Evolutionary conservation across 2,797 vertebrate species (phyloP).

Genomic region (Ctenosaura bakeri): DNA sequence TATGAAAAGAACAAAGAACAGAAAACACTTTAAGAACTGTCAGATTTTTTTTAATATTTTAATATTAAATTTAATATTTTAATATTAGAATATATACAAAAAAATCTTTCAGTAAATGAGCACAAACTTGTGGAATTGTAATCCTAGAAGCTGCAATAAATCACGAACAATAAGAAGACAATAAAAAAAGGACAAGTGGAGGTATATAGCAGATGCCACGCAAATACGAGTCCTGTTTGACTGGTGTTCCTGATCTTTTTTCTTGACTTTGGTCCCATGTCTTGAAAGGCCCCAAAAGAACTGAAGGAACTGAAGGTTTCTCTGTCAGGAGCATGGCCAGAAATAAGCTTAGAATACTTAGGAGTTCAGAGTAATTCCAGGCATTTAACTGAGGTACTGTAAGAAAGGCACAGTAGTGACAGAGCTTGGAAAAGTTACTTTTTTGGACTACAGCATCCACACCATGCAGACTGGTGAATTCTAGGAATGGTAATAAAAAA

Average conservation of each 20-base stretch:
- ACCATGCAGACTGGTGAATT: too few species aligned
- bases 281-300: not conserved
- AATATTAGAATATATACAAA: conserved; percentile 12
- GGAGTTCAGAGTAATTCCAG: not conserved
- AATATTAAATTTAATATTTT: too few species aligned
- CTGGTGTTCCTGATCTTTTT: not conserved
- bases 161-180: not conserved
- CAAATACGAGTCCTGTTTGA: not conserved
- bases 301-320: not conserved
- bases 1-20: conserved; percentile 14
- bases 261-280: not conserved
- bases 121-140: not conserved
- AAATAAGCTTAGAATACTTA: not conserved
- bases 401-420: not conserved
- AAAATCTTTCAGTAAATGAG: not conserved
- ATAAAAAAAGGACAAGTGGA: not conserved
- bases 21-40: conserved; percentile 25
- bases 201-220: not conserved
- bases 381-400: not conserved
- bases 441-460: too few species aligned
- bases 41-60: too few species aligned
- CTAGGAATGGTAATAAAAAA: too few species aligned
- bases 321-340: not conserved
- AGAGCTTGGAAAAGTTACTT: too few species aligned
- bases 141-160: not conserved